A percentile compares a stretch with the other conserved stretches of the same genome.
These are phyloP conservation scores for Mythimna vitellina DNA, from an alignment of 2,888 invertebrate species.

Conservation along the genomic window DNA sequence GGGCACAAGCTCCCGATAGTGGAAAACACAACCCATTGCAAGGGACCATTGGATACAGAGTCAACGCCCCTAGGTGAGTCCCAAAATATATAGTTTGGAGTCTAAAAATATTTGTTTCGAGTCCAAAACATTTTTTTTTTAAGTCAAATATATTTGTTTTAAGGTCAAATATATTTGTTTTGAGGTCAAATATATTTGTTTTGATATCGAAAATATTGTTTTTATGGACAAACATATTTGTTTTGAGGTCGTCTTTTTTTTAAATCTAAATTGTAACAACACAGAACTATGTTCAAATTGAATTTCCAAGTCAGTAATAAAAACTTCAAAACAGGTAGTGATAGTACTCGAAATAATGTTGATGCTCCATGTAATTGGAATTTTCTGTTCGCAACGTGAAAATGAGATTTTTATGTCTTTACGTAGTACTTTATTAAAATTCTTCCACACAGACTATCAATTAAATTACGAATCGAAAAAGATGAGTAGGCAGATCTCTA, in stretches of 20 bases:
- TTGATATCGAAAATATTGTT: conserved; percentile 11
- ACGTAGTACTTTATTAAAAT: background rate
- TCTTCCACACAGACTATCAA: background rate
- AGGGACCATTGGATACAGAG: conserved; percentile 91
- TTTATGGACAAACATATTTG: conserved; percentile 1
- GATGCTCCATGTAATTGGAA: background rate
- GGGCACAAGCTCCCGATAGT: conserved; percentile 87
- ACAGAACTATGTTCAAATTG: background rate
- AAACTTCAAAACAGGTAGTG: conserved; percentile 10
- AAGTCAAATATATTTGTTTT: conserved; percentile 73
- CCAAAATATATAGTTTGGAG: conserved; percentile 25
- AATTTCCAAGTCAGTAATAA: background rate
- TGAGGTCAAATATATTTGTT: conserved; percentile 81
- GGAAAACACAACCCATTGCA: conserved; percentile 88
- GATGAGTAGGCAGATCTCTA: conserved; percentile 30
- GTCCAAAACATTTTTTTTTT: too few species aligned
- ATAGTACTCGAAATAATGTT: background rate
- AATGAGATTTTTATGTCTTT: conserved; percentile 6
- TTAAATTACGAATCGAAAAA: conserved; percentile 35
- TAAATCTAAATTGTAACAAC: background rate
- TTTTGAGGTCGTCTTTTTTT: conserved; percentile 82
- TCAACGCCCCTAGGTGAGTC: conserved; percentile 92
- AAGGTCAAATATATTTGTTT: conserved; percentile 77
- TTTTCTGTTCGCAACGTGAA: background rate
- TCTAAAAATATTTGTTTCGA: conserved; percentile 71